Evolutionary conservation across 1,140 invertebrate genomes (phyloP).

Genomic region (Drosophila murphyi): DNA sequence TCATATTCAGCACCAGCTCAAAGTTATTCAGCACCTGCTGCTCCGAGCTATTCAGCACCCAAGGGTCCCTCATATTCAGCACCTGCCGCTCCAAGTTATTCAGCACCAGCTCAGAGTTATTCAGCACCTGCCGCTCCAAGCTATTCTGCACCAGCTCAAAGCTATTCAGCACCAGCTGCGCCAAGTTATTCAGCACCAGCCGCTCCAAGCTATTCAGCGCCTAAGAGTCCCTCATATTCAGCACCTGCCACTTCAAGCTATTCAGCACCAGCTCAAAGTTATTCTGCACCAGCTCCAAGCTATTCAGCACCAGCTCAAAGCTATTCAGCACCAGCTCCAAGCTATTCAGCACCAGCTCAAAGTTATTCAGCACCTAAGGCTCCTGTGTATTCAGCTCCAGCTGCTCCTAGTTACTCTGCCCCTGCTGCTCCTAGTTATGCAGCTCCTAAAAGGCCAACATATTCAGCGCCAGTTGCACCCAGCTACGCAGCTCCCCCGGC

Average conservation of each 20-base stretch:
- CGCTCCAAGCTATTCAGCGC: constrained; percentile 13
- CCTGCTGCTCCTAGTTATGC: constrained; percentile 15
- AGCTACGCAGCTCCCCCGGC: constrained; percentile 23
- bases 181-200: constrained; percentile 33
- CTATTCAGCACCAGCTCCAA: constrained; percentile 31
- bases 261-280: constrained; percentile 24
- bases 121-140: constrained; percentile 1
- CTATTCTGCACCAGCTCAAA: constrained; percentile 33
- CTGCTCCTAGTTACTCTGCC: constrained; percentile 14
- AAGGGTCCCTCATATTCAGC: neutral
- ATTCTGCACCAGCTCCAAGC: constrained; percentile 37
- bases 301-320: constrained; percentile 29
- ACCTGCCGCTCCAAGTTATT: constrained; percentile 11
- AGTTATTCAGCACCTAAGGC: constrained; percentile 18
- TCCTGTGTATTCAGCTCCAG: constrained; percentile 21
- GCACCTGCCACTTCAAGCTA: constrained; percentile 36
- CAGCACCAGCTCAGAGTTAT: constrained; percentile 4
- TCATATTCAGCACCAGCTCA: constrained; percentile 3
- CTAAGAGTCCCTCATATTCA: no score
- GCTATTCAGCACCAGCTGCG: constrained; percentile 50
- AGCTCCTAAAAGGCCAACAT: constrained; percentile 3
- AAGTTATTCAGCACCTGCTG: constrained; percentile 7
- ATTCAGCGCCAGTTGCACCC: constrained; percentile 25
- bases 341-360: neutral
- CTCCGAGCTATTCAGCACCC: constrained; percentile 3